A percentile compares a stretch with the other conserved stretches of the same genome.
These are phyloP conservation scores for Mongoloraphidia duomilia DNA, from an alignment of 2,888 invertebrate species.

Conservation along the genomic window DNA sequence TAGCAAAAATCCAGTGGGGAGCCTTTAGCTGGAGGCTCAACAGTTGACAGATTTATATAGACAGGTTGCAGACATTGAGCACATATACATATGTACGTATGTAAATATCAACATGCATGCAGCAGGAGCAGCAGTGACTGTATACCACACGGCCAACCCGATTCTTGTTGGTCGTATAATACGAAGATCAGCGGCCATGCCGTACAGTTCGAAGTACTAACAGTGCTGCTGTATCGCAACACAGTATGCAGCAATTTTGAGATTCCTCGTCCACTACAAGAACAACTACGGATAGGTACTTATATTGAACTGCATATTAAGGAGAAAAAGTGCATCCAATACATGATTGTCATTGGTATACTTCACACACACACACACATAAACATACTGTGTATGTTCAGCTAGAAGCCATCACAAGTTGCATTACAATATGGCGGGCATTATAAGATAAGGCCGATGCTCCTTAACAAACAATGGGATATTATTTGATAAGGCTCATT, in stretches of 20 bases:
- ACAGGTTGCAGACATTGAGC: conserved; percentile 30
- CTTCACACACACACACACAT: too few relatives aligned
- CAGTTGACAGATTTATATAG: conserved; percentile 34
- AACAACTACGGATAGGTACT: too few relatives aligned
- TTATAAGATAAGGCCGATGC: too few relatives aligned
- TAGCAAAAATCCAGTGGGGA: neutral
- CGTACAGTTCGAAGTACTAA: neutral
- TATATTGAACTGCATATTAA: too few relatives aligned
- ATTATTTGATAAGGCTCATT: too few relatives aligned
- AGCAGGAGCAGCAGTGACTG: neutral
- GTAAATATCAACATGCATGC: neutral
- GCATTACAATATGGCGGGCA: too few relatives aligned
- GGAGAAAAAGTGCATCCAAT: too few relatives aligned
- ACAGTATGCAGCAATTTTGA: conserved; percentile 3
- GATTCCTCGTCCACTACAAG: too few relatives aligned
- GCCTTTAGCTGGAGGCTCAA: neutral
- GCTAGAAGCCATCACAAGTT: too few relatives aligned
- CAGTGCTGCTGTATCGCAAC: conserved; percentile 11
- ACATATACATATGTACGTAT: neutral
- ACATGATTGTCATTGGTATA: too few relatives aligned
- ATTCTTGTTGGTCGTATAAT: neutral
- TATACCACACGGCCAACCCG: neutral
- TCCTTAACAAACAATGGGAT: too few relatives aligned
- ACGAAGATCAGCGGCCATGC: neutral
- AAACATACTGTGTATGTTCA: too few relatives aligned